Evolutionary conservation across 2,888 invertebrate genomes (phyloP).

Genomic region (Drosophila gaucha): DNA sequence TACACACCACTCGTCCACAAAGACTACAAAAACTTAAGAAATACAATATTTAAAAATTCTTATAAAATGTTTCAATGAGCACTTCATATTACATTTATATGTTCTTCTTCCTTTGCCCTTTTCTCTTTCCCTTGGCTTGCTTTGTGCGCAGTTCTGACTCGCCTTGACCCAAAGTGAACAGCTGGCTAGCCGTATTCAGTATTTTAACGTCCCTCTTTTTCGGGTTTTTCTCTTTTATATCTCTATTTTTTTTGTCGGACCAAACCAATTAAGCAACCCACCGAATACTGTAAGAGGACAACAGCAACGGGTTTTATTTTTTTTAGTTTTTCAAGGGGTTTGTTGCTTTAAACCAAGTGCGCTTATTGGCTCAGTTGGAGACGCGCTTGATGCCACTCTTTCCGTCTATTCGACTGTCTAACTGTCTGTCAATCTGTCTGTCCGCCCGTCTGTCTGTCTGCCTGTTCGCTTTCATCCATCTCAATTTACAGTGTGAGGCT

Average conservation of each 20-base stretch:
- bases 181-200: slow-evolving; percentile 24
- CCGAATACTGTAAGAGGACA: slow-evolving; percentile 25
- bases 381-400: slow-evolving; percentile 26
- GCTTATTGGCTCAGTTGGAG: slow-evolving; percentile 44
- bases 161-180: slow-evolving; percentile 27
- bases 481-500: slow-evolving; percentile 74
- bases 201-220: slow-evolving; percentile 17
- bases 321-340: background rate
- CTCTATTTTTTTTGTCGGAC: slow-evolving; percentile 2
- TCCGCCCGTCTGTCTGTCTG: background rate
- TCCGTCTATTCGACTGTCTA: slow-evolving; percentile 23
- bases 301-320: slow-evolving; percentile 18
- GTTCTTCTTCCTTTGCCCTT: background rate
- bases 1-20: no score
- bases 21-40: no score
- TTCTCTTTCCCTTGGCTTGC: background rate
- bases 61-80: background rate
- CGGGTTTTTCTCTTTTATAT: background rate
- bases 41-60: no score
- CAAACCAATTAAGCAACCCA: slow-evolving; percentile 50
- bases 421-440: slow-evolving; percentile 13
- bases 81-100: background rate
- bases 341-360: slow-evolving; percentile 25
- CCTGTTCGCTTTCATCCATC: slow-evolving; percentile 61
- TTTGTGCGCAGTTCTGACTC: slow-evolving; percentile 6